Evolutionary conservation across 2,888 invertebrate species (phyloP), one percentile per base, ranked within the genome.

Genomic region (Neocrepidodera transversa): DNA sequence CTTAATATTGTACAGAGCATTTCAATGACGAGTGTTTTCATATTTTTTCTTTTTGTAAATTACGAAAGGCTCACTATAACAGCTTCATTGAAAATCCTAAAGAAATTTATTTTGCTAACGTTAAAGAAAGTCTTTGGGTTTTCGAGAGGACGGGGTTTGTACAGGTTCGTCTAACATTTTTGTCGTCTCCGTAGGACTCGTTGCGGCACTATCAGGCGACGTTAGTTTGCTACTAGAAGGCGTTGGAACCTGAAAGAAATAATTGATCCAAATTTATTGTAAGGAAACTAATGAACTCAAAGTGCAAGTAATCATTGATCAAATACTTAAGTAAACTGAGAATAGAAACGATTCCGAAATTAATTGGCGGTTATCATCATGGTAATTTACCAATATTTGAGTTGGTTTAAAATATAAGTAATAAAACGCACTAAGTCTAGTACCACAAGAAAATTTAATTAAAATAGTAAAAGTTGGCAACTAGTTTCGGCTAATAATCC

Each of bases 121-220:
- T 70, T 70, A 69, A 63, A 69, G 68, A 75, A 81, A 81, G 70
- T 81, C 82, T 68, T 80, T 78, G 56, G 79, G 75, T 75, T 78
- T 78, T 68, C 79, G 72, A 62, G 77, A 77, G 76, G 80, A 78
- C 76, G 79, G 78, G 69, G 77, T 77, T 64, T 76, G 78, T 66
- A 73, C 74, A 14, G 75, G 63, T 63, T 82, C 78, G 40, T 76
- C 81, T 65, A 83, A 74, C 82, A 82, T 82, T 70, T 81, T 82
- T 60, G 83, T 82, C 14, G 83, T 83, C 71, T 85, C 85, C n/a
- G 85, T 80, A 53, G 83, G 83, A 64, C 82, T 80, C 10, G 81
- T 80, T 58, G 80, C 79, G 23, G 81, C 76, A 67, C 79, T 79
- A 58, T 79, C 79, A 10, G 79, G 79, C 18, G 79, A 78, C 23